A percentile compares a stretch with the other conserved stretches of the same genome.
Conservation (phyloP, 2,113 vertebrate species). For the Anser brachyrhynchus region DNA sequence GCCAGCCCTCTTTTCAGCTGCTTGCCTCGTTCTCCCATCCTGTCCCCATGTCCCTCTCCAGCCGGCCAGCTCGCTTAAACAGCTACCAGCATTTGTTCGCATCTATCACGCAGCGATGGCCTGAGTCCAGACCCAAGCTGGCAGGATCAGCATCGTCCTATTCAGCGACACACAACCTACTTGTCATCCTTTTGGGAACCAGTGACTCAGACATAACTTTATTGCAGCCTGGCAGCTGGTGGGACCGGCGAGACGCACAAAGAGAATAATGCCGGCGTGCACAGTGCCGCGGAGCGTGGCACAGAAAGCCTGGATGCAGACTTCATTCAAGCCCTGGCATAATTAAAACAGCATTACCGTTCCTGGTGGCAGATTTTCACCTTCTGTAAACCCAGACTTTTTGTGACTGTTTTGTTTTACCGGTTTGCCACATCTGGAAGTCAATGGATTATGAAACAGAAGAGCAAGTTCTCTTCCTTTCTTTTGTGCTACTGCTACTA, state of each 20-base stretch:
- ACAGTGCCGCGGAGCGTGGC: background rate
- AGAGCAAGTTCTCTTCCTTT: background rate
- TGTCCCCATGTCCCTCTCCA: background rate
- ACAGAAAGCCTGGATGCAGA: constrained; percentile 61
- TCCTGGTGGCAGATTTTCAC: constrained; percentile 53
- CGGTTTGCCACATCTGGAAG: constrained; percentile 23
- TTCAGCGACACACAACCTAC: constrained; percentile 75
- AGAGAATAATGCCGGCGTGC: constrained; percentile 61
- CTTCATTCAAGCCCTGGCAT: constrained; percentile 65
- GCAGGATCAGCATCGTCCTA: constrained; percentile 67
- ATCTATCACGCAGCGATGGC: constrained; percentile 72
- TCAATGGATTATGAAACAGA: constrained; percentile 1
- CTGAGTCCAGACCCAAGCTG: constrained; percentile 64
- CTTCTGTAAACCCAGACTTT: constrained; percentile 30
- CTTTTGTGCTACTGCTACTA: background rate
- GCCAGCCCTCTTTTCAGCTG: background rate
- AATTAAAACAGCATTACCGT: constrained; percentile 78
- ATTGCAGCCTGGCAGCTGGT: constrained; percentile 80
- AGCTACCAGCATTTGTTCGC: constrained; percentile 28
- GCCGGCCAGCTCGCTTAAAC: constrained; percentile 28
- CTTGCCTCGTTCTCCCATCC: background rate
- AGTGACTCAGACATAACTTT: constrained; percentile 82
- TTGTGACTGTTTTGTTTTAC: constrained; percentile 45
- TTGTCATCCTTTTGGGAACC: constrained; percentile 80
- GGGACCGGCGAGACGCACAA: constrained; percentile 61